These are phyloP conservation scores for Lerema accius DNA, from an alignment of 1,140 invertebrate genomes.

Conservation along the genomic window DNA sequence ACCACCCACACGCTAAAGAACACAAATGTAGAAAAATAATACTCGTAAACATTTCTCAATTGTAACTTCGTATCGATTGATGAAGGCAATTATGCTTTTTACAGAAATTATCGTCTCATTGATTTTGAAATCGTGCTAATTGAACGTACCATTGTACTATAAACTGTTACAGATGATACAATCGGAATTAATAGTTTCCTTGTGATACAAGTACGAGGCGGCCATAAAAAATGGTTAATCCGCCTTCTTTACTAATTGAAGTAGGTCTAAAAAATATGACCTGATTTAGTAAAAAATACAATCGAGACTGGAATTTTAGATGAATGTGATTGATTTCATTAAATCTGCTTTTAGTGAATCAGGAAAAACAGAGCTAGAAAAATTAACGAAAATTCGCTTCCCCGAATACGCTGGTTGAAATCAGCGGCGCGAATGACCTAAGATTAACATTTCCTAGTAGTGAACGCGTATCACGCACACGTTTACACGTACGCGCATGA, in stretches of 20 bases:
- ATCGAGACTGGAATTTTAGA: constrained; percentile 2
- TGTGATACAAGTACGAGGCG: constrained; percentile 53
- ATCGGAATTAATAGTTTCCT: constrained; percentile 72
- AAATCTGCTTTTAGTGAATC: constrained; percentile 8
- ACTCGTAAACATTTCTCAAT: constrained; percentile 52
- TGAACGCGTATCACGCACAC: constrained; percentile 43
- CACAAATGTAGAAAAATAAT: constrained; percentile 20
- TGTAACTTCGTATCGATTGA: constrained; percentile 37
- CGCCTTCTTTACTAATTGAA: constrained; percentile 39
- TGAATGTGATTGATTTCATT: constrained; percentile 10
- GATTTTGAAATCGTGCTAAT: constrained; percentile 61
- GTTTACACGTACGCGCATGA: constrained; percentile 42
- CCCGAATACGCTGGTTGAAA: constrained; percentile 50
- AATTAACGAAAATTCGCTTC: constrained; percentile 47
- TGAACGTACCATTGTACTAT: constrained; percentile 52
- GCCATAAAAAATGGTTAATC: constrained; percentile 44
- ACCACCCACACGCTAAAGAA: constrained; percentile 5
- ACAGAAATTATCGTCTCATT: constrained; percentile 55
- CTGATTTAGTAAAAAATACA: constrained; percentile 10
- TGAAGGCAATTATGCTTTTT: constrained; percentile 51
- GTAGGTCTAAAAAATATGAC: constrained; percentile 19
- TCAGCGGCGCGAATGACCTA: constrained; percentile 60
- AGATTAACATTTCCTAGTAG: constrained; percentile 71
- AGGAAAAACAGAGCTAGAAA: constrained; percentile 32
- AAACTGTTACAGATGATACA: constrained; percentile 58